Evolutionary conservation across 2,797 vertebrate genomes (phyloP).

Genomic region (Mionectes olivaceus): DNA sequence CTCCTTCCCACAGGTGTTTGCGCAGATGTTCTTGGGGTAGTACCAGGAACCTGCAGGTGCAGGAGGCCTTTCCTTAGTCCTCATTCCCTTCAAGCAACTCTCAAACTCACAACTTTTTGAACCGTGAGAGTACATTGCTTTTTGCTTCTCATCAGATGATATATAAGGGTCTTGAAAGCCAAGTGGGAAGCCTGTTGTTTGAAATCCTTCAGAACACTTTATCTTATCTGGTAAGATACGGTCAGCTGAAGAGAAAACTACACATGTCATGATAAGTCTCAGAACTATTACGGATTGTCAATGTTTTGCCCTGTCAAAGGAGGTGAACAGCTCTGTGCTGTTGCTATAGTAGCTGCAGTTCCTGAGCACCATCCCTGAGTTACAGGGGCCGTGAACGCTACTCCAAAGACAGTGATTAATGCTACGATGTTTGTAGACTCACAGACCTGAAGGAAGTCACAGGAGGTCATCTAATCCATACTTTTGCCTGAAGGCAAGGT

Average conservation of each 20-base stretch:
- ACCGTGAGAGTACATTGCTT: not conserved
- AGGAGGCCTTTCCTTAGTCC: not conserved
- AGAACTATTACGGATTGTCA: not conserved
- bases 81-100: not conserved
- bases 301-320: not conserved
- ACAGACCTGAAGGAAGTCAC: not conserved
- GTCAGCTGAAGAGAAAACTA: not conserved
- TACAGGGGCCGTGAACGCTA: not conserved
- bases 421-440: not conserved
- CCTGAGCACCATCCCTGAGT: not conserved
- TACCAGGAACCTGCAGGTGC: not conserved
- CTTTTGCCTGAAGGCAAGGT: not conserved
- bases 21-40: not conserved
- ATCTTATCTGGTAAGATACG: not conserved
- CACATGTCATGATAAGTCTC: not conserved
- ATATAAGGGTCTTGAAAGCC: not conserved
- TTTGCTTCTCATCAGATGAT: not conserved
- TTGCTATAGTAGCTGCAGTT: constrained; percentile 1
- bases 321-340: not conserved
- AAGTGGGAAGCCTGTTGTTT: not conserved
- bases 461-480: not conserved
- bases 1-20: not conserved
- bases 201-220: not conserved
- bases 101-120: not conserved
- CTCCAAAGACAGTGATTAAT: not conserved